Evolutionary conservation across 1,140 invertebrate genomes (phyloP).

Genomic region (Galendromus occidentalis): DNA sequence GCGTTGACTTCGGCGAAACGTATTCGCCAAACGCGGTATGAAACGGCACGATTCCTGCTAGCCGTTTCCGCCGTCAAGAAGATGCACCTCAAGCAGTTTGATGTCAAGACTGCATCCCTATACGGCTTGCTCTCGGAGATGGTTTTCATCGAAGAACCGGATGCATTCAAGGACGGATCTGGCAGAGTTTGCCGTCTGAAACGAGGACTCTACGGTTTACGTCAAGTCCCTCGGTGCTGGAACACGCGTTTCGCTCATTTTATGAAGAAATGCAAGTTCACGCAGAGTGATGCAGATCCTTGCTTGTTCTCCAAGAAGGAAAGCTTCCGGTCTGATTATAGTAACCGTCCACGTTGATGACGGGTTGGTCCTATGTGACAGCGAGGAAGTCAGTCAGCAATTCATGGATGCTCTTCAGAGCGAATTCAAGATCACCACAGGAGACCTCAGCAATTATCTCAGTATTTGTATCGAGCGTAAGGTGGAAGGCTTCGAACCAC

Average conservation of each 20-base stretch:
- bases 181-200: slow-evolving; percentile 1
- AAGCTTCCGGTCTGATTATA: too few species aligned
- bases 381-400: too few species aligned
- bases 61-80: slow-evolving; percentile 14
- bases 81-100: slow-evolving; percentile 18
- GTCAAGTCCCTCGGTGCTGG: slow-evolving; percentile 11
- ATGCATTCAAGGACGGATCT: not conserved
- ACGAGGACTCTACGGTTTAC: slow-evolving; percentile 11
- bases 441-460: too few species aligned
- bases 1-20: slow-evolving; percentile 21
- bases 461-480: too few species aligned
- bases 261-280: slow-evolving; percentile 4
- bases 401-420: too few species aligned
- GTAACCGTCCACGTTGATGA: too few species aligned
- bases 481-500: too few species aligned
- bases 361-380: too few species aligned
- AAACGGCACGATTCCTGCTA: slow-evolving; percentile 17
- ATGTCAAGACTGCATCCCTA: slow-evolving; percentile 21
- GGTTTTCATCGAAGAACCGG: slow-evolving; percentile 19
- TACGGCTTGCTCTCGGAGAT: slow-evolving; percentile 19
- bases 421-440: too few species aligned
- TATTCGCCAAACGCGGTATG: slow-evolving; percentile 26
- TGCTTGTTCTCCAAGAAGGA: not conserved
- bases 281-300: slow-evolving; percentile 6
- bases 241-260: slow-evolving; percentile 12